Evolutionary conservation across 2,797 vertebrate genomes (phyloP).

Genomic region (Knipowitschia caucasica): DNA sequence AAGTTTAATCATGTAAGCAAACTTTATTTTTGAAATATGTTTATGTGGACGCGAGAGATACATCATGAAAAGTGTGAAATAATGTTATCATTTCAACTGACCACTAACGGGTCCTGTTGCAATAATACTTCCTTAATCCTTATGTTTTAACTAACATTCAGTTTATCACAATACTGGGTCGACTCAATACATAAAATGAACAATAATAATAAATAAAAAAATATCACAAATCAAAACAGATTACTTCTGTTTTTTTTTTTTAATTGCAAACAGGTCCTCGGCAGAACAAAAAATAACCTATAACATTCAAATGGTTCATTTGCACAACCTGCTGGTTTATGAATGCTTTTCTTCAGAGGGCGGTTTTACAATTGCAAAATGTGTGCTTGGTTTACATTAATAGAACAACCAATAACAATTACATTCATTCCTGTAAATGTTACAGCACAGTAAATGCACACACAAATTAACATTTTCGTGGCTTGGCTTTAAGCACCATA

Average conservation of each 20-base stretch:
- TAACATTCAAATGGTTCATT: slow-evolving; percentile 62
- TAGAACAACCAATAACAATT: slow-evolving; percentile 7
- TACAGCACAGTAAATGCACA: slow-evolving; percentile 10
- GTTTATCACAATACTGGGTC: too few relatives aligned
- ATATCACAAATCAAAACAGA: slow-evolving; percentile 30
- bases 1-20: neutral
- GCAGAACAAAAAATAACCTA: slow-evolving; percentile 21
- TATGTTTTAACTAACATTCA: too few relatives aligned
- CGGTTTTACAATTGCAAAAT: slow-evolving; percentile 12
- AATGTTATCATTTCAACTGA: too few relatives aligned
- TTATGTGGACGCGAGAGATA: too few relatives aligned
- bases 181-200: too few relatives aligned
- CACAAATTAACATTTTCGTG: slow-evolving; percentile 8
- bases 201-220: too few relatives aligned
- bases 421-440: slow-evolving; percentile 7
- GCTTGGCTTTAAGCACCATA: slow-evolving; percentile 9
- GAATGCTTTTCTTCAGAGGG: neutral
- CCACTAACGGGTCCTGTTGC: too few relatives aligned
- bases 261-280: slow-evolving; percentile 51
- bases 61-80: too few relatives aligned
- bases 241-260: slow-evolving; percentile 46
- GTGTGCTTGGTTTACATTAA: slow-evolving; percentile 7
- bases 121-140: too few relatives aligned
- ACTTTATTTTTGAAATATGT: too few relatives aligned
- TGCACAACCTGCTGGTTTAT: slow-evolving; percentile 64